Percentiles rank a stretch among this genome's conserved stretches.
phyloP scores from a whole-genome alignment of 2,113 vertebrate species.

The Struthidea cinerea region DNA sequence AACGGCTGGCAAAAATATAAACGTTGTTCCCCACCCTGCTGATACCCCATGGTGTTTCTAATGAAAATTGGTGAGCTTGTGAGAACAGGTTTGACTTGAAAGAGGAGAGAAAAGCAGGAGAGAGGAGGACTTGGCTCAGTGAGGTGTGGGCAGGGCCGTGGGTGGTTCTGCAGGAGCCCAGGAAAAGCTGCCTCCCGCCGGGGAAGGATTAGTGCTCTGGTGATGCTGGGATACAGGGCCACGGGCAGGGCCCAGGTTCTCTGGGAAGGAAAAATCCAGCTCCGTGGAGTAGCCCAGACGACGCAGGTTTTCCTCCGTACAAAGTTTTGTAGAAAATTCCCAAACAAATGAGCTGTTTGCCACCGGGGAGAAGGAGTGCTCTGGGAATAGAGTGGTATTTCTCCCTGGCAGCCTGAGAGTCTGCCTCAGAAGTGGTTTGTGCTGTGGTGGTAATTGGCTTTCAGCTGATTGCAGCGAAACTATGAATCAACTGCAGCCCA shows the following conservation, averaged over 20 bases:
- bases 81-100: not conserved
- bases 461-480: conserved; percentile 51
- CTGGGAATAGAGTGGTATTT: not conserved
- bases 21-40: not conserved
- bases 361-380: not conserved
- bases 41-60: not conserved
- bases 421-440: not conserved
- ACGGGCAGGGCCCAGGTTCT: not conserved
- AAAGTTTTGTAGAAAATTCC: not conserved
- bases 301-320: accelerated
- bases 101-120: not conserved
- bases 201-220: not conserved
- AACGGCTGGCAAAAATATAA: not conserved
- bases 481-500: conserved; percentile 45
- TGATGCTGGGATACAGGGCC: not conserved
- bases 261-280: not conserved
- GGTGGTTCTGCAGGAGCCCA: not conserved
- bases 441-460: conserved; percentile 48
- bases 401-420: not conserved
- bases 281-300: accelerated
- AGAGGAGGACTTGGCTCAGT: not conserved
- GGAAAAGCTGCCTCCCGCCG: accelerated
- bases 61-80: not conserved
- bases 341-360: not conserved
- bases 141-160: not conserved